Conservation (phyloP, 1,140 invertebrate species). For the Cotesia vestalis region DNA sequence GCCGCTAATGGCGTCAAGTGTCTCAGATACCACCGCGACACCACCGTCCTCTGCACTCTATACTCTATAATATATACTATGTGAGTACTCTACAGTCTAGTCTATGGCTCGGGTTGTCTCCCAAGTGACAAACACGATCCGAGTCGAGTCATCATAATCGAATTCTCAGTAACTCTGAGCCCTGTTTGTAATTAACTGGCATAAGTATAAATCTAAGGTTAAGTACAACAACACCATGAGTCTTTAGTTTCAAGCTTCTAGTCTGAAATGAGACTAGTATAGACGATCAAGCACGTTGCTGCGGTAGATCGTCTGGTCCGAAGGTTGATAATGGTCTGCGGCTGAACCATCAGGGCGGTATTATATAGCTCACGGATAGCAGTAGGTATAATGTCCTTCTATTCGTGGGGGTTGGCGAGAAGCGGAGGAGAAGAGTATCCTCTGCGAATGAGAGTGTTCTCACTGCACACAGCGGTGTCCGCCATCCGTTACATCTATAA, state of each 20-base stretch:
- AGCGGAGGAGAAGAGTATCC: constrained; percentile 2
- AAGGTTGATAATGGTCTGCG: too few relatives aligned
- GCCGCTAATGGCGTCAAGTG: constrained; percentile 65
- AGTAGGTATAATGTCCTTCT: background rate
- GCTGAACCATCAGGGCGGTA: too few relatives aligned
- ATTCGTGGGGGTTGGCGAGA: background rate
- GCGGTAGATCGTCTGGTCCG: too few relatives aligned
- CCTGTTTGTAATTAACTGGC: too few relatives aligned
- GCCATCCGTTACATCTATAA: constrained; percentile 66
- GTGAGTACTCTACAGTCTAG: background rate
- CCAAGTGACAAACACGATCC: background rate
- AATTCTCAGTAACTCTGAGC: too few relatives aligned
- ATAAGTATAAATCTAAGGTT: too few relatives aligned
- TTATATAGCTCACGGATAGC: constrained; percentile 1
- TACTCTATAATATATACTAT: background rate
- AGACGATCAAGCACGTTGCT: too few relatives aligned
- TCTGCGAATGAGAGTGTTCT: constrained; percentile 9
- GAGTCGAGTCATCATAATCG: background rate
- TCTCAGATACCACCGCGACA: constrained; percentile 59
- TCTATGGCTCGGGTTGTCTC: constrained; percentile 12
- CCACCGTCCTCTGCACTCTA: constrained; percentile 40
- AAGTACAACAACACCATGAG: too few relatives aligned
- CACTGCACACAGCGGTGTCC: constrained; percentile 53
- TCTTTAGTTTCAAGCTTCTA: too few relatives aligned
- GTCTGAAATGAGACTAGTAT: too few relatives aligned